A percentile compares a stretch with the other conserved stretches of the same genome.
Conservation (phyloP, 2,797 vertebrate genomes). For the Galago senegalensis region DNA sequence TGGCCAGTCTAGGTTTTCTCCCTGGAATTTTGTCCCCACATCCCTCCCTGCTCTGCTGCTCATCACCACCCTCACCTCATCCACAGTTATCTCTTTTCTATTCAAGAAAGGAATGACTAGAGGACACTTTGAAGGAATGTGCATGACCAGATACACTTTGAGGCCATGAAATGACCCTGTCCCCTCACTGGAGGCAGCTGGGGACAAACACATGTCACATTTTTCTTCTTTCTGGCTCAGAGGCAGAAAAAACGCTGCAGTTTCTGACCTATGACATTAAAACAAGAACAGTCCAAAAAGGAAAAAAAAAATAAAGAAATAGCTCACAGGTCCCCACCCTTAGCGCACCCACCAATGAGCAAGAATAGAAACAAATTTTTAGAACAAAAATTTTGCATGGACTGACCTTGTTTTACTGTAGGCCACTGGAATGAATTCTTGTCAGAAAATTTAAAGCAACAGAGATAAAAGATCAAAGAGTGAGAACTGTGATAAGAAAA, state of each 20-base stretch:
- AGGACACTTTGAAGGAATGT: neutral
- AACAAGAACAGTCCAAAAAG: neutral
- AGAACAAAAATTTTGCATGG: constrained; percentile 28
- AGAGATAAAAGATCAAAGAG: neutral
- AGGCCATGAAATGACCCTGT: neutral
- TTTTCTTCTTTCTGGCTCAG: neutral
- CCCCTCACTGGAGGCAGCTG: neutral
- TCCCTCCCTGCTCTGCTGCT: neutral
- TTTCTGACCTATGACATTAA: constrained; percentile 44
- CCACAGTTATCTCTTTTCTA: neutral
- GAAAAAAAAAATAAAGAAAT: too few species aligned
- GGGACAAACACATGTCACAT: neutral
- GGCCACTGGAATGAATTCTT: neutral
- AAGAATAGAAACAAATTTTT: constrained; percentile 62
- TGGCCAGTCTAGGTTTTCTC: neutral
- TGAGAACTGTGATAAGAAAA: neutral
- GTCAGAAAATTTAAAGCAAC: constrained; percentile 20
- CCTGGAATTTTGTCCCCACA: neutral
- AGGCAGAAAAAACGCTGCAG: constrained; percentile 24
- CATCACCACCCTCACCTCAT: neutral
- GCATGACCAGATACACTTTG: neutral
- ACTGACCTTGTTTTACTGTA: constrained; percentile 59
- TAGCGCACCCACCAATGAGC: neutral
- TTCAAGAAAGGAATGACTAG: neutral
- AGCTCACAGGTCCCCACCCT: neutral